A percentile compares a stretch with the other conserved stretches of the same genome.
These are phyloP conservation scores for Notocelia uddmanniana DNA, from an alignment of 2,888 invertebrate species.

Conservation along the genomic window DNA sequence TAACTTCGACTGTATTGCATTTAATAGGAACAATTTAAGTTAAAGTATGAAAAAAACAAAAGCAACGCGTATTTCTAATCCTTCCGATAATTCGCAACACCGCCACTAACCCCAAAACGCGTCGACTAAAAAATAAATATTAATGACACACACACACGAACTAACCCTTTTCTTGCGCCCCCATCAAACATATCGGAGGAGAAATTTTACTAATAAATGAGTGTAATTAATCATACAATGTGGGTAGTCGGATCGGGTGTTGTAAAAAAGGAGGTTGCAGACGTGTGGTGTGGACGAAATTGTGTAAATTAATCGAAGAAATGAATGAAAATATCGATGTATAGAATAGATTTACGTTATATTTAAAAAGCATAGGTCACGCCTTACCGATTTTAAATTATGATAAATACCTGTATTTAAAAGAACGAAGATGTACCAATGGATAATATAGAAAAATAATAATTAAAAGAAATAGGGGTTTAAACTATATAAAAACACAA, in stretches of 20 bases:
- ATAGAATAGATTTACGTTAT: not conserved
- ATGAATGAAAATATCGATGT: not conserved
- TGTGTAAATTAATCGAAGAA: conserved; percentile 5
- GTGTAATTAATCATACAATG: conserved; percentile 82
- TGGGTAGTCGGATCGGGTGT: conserved; percentile 55
- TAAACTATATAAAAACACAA: too few relatives aligned
- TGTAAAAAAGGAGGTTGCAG: conserved; percentile 36
- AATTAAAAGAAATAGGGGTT: too few relatives aligned
- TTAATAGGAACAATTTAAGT: too few relatives aligned
- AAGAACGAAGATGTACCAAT: not conserved
- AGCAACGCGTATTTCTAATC: conserved; percentile 5
- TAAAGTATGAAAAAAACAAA: conserved; percentile 8
- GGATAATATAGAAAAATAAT: too few relatives aligned
- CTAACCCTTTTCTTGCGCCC: conserved; percentile 79
- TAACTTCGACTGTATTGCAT: too few relatives aligned
- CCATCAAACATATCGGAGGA: conserved; percentile 64
- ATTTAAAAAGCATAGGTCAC: not conserved
- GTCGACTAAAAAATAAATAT: conserved; percentile 71
- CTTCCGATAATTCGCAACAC: conserved; percentile 35
- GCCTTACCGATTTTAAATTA: not conserved
- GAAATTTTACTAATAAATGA: conserved; percentile 83
- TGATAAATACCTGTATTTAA: not conserved
- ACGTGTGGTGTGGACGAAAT: conserved; percentile 21
- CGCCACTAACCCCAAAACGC: conserved; percentile 32
- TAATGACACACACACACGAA: conserved; percentile 68